A percentile compares a stretch with the other conserved stretches of the same genome.
These are phyloP conservation scores for Maniola hyperantus DNA, from an alignment of 2,888 invertebrate genomes.

Conservation along the genomic window DNA sequence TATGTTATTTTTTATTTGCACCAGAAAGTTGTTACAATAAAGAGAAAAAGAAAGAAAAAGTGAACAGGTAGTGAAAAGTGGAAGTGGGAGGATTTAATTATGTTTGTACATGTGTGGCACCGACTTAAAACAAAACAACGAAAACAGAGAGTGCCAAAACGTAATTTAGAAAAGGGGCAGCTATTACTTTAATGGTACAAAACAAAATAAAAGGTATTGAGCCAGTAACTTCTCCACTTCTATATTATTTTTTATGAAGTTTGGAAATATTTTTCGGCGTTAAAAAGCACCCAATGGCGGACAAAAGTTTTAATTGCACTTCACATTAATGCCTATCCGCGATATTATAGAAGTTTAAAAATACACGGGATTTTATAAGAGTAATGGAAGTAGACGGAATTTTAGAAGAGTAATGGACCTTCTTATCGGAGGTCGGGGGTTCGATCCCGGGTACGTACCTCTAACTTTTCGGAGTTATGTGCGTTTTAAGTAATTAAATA, in stretches of 20 bases:
- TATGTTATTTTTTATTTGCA: too few relatives aligned
- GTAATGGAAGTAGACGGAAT: not conserved
- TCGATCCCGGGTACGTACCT: too few relatives aligned
- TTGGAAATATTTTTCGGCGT: constrained; percentile 47
- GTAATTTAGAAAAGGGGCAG: not conserved
- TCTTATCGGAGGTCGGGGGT: too few relatives aligned
- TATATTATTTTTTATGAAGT: constrained; percentile 25
- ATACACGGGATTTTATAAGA: constrained; percentile 37
- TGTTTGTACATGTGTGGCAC: not conserved
- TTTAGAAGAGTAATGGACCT: too few relatives aligned
- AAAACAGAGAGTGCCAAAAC: not conserved
- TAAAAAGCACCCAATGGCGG: constrained; percentile 55
- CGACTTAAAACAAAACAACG: not conserved
- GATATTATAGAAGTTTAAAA: constrained; percentile 34
- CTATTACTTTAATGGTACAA: not conserved
- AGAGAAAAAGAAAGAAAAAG: too few relatives aligned
- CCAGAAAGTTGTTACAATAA: too few relatives aligned
- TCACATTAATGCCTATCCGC: constrained; percentile 62
- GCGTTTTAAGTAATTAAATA: too few relatives aligned
- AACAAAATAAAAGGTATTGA: constrained; percentile 13
- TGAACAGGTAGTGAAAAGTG: too few relatives aligned
- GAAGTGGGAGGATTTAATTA: too few relatives aligned
- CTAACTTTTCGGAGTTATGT: too few relatives aligned
- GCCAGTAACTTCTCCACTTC: constrained; percentile 7
- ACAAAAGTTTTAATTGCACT: constrained; percentile 70